phyloP scores from a whole-genome alignment of 2,113 vertebrate species.

The Tetrax tetrax region DNA sequence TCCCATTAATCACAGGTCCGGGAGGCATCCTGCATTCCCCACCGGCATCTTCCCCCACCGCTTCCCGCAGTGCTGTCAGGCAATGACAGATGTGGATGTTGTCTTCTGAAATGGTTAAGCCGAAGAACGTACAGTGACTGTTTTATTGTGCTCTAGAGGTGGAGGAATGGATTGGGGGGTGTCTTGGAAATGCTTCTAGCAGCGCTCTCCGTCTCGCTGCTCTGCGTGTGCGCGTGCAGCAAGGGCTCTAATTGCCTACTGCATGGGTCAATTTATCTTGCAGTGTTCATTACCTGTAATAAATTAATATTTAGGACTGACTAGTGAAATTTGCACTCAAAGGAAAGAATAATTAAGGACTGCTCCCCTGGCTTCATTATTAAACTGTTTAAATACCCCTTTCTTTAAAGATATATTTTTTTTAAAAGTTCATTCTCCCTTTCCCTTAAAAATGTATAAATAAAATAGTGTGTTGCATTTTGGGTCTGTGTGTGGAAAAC shows the following conservation, averaged over 20 bases:
- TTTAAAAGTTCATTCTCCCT: background rate
- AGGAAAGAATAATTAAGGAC: slow-evolving; percentile 21
- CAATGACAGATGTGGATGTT: background rate
- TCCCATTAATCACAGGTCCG: background rate
- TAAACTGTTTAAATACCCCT: background rate
- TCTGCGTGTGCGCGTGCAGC: background rate
- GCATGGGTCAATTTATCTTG: slow-evolving; percentile 56
- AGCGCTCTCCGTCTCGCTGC: background rate
- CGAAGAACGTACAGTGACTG: background rate
- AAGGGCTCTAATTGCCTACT: slow-evolving; percentile 45
- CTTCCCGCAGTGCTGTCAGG: background rate
- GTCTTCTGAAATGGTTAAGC: background rate
- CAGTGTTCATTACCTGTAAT: slow-evolving; percentile 47
- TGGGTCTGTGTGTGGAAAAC: background rate
- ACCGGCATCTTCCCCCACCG: background rate
- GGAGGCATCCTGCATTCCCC: background rate
- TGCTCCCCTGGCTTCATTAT: background rate
- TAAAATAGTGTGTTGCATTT: background rate
- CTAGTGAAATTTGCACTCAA: slow-evolving; percentile 30
- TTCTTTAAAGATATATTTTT: background rate
- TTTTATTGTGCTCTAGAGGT: background rate
- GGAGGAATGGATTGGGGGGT: background rate
- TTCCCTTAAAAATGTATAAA: background rate
- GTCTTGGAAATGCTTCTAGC: background rate
- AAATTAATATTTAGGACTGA: slow-evolving; percentile 41